phyloP scores from a whole-genome alignment of 2,888 invertebrate genomes.

The Myopa tessellatipennis region DNA sequence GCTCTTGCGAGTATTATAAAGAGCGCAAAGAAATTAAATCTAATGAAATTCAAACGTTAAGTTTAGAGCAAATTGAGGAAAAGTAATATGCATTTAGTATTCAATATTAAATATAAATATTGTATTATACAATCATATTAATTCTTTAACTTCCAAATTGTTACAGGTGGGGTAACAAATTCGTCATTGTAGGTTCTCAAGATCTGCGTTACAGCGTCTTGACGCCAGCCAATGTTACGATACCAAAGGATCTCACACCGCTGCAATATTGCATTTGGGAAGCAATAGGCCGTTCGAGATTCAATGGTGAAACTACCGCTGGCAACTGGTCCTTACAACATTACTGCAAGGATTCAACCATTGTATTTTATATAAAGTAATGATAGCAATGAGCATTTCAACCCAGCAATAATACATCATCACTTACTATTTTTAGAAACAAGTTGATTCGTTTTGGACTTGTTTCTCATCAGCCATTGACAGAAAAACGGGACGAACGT shows the following conservation, averaged over 20 bases:
- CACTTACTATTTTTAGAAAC: slow-evolving; percentile 72
- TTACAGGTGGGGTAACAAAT: slow-evolving; percentile 72
- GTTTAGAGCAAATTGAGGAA: slow-evolving; percentile 68
- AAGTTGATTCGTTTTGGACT: slow-evolving; percentile 72
- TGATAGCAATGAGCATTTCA: slow-evolving; percentile 24
- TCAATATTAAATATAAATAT: not conserved
- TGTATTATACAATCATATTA: not conserved
- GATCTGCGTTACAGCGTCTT: slow-evolving; percentile 72
- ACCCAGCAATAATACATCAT: slow-evolving; percentile 52
- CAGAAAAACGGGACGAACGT: slow-evolving; percentile 68
- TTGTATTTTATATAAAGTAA: slow-evolving; percentile 66
- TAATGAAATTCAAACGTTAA: slow-evolving; percentile 64
- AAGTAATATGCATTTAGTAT: slow-evolving; percentile 45
- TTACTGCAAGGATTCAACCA: slow-evolving; percentile 73
- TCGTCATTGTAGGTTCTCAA: slow-evolving; percentile 80
- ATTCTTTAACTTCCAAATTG: slow-evolving; percentile 8
- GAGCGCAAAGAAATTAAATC: slow-evolving; percentile 71
- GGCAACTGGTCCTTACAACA: slow-evolving; percentile 72
- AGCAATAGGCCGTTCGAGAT: slow-evolving; percentile 77
- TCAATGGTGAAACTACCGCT: slow-evolving; percentile 77
- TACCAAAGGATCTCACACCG: slow-evolving; percentile 69
- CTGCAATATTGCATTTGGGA: slow-evolving; percentile 80
- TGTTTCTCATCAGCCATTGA: slow-evolving; percentile 74
- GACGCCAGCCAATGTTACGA: slow-evolving; percentile 69
- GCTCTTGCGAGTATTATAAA: slow-evolving; percentile 77